Conservation (phyloP, 2,113 vertebrate species). For the Oplegnathus fasciatus region DNA sequence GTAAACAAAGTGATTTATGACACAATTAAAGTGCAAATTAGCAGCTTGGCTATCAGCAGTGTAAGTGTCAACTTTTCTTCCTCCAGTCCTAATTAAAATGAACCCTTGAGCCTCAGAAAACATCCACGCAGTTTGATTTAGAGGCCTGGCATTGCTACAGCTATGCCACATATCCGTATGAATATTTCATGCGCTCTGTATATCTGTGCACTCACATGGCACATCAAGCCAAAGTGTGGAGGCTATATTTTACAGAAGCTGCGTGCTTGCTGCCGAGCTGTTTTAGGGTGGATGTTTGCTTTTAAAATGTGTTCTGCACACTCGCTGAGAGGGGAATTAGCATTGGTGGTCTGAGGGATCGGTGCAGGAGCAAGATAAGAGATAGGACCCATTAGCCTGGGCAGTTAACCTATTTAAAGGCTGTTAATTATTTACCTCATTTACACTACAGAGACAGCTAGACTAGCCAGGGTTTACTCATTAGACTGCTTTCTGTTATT, state of each 20-base stretch:
- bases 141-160: constrained; percentile 12
- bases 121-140: constrained; percentile 25
- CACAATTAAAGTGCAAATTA: constrained; percentile 36
- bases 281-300: constrained; percentile 29
- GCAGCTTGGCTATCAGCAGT: neutral
- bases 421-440: constrained; percentile 77
- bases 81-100: constrained; percentile 18
- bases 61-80: neutral
- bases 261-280: neutral
- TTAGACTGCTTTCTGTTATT: constrained; percentile 54
- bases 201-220: constrained; percentile 17
- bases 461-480: constrained; percentile 56
- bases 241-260: constrained; percentile 27
- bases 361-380: constrained; percentile 78
- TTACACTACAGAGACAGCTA: constrained; percentile 66
- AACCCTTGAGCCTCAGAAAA: constrained; percentile 12
- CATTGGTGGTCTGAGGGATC: constrained; percentile 50
- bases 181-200: constrained; percentile 57
- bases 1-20: constrained; percentile 46
- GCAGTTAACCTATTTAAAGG: constrained; percentile 74
- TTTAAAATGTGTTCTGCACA: constrained; percentile 31
- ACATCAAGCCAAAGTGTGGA: constrained; percentile 2
- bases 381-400: constrained; percentile 61
- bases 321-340: constrained; percentile 41
- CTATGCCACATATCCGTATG: constrained; percentile 12